A percentile compares a stretch with the other conserved stretches of the same genome.
Evolutionary conservation across 2,888 invertebrate genomes (phyloP).

Genomic region (Coronaproctus castanopsis): DNA sequence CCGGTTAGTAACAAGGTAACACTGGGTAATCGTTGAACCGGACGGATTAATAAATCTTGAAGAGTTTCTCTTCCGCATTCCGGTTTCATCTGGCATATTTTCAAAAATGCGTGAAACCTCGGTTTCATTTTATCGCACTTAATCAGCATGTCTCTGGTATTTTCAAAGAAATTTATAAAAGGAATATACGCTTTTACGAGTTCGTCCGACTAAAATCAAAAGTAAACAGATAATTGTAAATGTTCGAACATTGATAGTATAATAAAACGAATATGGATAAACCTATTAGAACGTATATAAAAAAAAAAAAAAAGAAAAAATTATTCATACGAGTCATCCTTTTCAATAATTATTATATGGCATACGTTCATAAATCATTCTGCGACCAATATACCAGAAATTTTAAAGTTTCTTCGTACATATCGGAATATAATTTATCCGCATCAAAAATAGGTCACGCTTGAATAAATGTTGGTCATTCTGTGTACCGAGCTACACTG

Average conservation of each 20-base stretch:
- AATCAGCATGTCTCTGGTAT: slow-evolving; percentile 79
- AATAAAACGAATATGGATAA: background rate
- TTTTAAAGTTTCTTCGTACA: too few species aligned
- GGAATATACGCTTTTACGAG: slow-evolving; percentile 89
- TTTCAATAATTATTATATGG: too few species aligned
- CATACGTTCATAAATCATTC: too few species aligned
- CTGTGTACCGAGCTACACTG: too few species aligned
- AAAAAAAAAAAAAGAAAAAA: background rate
- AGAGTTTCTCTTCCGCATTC: slow-evolving; percentile 92
- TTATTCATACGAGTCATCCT: background rate
- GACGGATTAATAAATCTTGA: slow-evolving; percentile 88
- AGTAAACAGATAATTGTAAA: slow-evolving; percentile 6
- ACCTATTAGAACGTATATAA: slow-evolving; percentile 1
- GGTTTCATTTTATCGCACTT: slow-evolving; percentile 83
- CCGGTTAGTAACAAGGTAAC: slow-evolving; percentile 83
- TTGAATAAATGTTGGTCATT: too few species aligned
- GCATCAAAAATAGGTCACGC: too few species aligned
- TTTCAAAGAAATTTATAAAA: slow-evolving; percentile 95
- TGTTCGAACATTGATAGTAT: background rate
- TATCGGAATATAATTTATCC: too few species aligned
- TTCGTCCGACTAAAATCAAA: slow-evolving; percentile 41
- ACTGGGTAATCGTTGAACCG: slow-evolving; percentile 92
- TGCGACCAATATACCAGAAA: too few species aligned
- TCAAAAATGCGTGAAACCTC: slow-evolving; percentile 89
- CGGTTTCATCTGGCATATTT: slow-evolving; percentile 79